Evolutionary conservation across 2,888 invertebrate genomes (phyloP).

Genomic region (Plagiodera versicolora): DNA sequence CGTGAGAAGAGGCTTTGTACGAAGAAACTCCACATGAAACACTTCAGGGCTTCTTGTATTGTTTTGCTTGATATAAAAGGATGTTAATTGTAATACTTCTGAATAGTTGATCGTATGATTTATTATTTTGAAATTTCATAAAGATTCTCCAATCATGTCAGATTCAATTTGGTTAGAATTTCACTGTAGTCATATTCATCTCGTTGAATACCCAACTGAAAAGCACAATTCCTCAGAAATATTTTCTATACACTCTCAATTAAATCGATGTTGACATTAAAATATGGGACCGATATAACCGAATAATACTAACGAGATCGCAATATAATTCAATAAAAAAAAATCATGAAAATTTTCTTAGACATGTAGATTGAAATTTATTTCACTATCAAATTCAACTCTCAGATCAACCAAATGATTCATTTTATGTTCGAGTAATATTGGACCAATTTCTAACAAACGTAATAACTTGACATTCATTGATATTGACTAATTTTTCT

Average conservation of each 20-base stretch:
- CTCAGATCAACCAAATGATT: slow-evolving; percentile 1
- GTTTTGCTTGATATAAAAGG: too few species aligned
- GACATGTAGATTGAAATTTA: too few species aligned
- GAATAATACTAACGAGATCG: background rate
- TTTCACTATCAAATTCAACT: too few species aligned
- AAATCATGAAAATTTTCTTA: background rate
- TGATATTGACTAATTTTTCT: background rate
- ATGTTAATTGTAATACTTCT: too few species aligned
- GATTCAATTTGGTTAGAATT: background rate
- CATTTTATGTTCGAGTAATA: background rate
- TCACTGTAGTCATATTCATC: slow-evolving; percentile 4
- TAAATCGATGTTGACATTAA: background rate
- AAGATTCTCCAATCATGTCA: background rate
- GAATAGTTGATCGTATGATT: too few species aligned
- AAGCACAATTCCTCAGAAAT: background rate
- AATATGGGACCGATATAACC: background rate
- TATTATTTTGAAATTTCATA: too few species aligned
- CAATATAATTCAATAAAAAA: too few species aligned
- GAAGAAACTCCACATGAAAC: too few species aligned
- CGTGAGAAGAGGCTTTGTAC: too few species aligned
- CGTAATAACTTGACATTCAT: background rate
- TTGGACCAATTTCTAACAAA: background rate
- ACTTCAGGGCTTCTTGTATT: too few species aligned
- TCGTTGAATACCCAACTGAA: background rate
- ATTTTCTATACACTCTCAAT: background rate